A percentile compares a stretch with the other conserved stretches of the same genome.
Conservation (phyloP, 1,140 invertebrate species). For the Cardiocondyla obscurior region DNA sequence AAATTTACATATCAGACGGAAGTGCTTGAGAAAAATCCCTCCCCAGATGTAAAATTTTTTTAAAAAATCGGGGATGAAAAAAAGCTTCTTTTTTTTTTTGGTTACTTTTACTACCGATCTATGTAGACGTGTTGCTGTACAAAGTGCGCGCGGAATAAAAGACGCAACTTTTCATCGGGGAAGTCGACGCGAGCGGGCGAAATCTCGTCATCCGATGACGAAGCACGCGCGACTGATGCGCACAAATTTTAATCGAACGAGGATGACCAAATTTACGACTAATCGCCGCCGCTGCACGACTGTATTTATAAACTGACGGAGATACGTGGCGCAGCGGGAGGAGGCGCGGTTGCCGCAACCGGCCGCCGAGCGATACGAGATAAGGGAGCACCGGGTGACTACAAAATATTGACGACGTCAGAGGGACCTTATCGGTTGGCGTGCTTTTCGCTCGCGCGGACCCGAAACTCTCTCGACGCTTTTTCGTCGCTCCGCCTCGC, state of each 20-base stretch:
- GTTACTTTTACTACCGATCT: not conserved
- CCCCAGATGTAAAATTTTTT: not conserved
- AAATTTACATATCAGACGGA: not conserved
- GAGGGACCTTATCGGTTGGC: conserved; percentile 24
- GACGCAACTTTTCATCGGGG: not conserved
- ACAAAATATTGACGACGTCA: conserved; percentile 50
- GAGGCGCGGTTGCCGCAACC: conserved; percentile 25
- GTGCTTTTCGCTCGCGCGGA: not conserved
- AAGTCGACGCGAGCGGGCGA: not conserved
- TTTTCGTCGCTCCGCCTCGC: conserved; percentile 8
- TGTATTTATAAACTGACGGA: conserved; percentile 36
- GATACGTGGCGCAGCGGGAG: not conserved
- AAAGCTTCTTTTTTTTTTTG: not conserved
- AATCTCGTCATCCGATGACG: not conserved
- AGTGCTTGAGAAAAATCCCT: not conserved
- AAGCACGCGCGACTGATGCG: conserved; percentile 7
- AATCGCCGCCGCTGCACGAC: conserved; percentile 5
- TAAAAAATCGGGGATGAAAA: too few species aligned
- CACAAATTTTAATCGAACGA: conserved; percentile 26
- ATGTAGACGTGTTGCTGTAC: not conserved
- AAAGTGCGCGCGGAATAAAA: not conserved
- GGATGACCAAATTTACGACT: conserved; percentile 31
- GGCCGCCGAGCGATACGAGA: conserved; percentile 20
- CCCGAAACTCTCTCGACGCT: conserved; percentile 20
- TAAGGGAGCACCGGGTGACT: conserved; percentile 38